phyloP scores from a whole-genome alignment of 2,113 vertebrate species.

The Trochalopteron elliotii region DNA sequence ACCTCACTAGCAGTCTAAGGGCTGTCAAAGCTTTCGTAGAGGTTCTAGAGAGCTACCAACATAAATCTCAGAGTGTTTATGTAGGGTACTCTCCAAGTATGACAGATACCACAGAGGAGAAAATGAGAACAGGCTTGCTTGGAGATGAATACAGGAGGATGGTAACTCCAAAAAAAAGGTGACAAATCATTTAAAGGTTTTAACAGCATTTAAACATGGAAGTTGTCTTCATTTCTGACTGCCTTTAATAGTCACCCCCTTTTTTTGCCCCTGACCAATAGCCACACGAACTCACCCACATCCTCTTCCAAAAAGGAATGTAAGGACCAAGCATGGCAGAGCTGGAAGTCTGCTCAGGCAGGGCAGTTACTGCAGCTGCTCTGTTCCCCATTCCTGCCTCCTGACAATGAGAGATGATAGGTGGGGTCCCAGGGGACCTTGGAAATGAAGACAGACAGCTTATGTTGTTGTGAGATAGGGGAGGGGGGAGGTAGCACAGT shows the following conservation, averaged over 20 bases:
- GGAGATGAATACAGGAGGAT: neutral
- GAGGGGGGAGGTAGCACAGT: neutral
- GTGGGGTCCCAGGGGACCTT: neutral
- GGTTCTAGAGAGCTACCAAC: neutral
- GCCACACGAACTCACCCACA: neutral
- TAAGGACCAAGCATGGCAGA: neutral
- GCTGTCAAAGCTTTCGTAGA: neutral
- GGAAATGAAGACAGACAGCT: constrained; percentile 48
- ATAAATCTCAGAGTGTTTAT: neutral
- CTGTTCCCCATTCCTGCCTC: neutral
- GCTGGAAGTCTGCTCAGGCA: neutral
- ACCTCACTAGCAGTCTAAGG: neutral
- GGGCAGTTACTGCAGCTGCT: neutral
- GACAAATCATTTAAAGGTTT: neutral
- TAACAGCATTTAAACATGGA: neutral
- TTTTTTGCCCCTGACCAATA: neutral
- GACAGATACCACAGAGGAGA: neutral
- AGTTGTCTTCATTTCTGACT: neutral
- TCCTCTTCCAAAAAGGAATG: neutral
- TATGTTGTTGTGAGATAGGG: constrained; percentile 13
- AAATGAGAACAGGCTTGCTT: neutral
- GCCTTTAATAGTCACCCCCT: neutral
- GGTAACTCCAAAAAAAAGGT: neutral
- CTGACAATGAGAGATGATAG: constrained; percentile 45
- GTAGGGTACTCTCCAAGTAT: neutral